Evolutionary conservation across 1,140 invertebrate genomes (phyloP), one percentile per base, ranked within the genome.

Genomic region (Ooceraea biroi): DNA sequence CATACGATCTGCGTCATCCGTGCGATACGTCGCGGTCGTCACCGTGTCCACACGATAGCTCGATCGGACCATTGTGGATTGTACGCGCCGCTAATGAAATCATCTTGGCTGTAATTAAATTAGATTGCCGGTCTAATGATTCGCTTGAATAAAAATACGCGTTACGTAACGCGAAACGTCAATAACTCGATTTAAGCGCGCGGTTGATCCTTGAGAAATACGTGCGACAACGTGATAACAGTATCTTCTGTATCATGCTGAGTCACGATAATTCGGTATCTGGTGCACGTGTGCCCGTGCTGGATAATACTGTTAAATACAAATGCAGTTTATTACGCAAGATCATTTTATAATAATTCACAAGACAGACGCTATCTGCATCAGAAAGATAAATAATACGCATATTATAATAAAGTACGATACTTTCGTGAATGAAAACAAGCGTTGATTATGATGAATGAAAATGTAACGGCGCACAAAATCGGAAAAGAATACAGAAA

Each of bases 231-330:
- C 36, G 60, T 25, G 87, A 83, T 87, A 85, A 77, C 57, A 82
- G 48, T 89, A 89, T 89, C 85, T 57, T 50, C 12, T 50, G 65
- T 55, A 57, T 61, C 36, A 27, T 71, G 87, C 83, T 77, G 87
- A 85, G 85, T 89, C 88, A 89, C 57, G 69, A 72, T 57, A 72
- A 80, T 85, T 88, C 27, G 68, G 60, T 66, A 60, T 0, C 17
- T n/a, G 22, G 1, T 57, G n/a, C 36, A 69, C 73, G 17, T 25
- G 19, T 44, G 44, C 12, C 8, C 0, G 11, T 14, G 14, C 17
- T n/a, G 1, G 1, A 19, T 55, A 36, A 17, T n/a, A n/a, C n/a
- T n/a, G n/a, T n/a, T n/a, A n/a, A n/a, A n/a, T n/a, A n/a, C n/a
- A n/a, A n/a, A n/a, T 36, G 19, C 52, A 27, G 14, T 25, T 77